Conservation (phyloP, 2,888 invertebrate genomes). For the Girardia tigrina region DNA sequence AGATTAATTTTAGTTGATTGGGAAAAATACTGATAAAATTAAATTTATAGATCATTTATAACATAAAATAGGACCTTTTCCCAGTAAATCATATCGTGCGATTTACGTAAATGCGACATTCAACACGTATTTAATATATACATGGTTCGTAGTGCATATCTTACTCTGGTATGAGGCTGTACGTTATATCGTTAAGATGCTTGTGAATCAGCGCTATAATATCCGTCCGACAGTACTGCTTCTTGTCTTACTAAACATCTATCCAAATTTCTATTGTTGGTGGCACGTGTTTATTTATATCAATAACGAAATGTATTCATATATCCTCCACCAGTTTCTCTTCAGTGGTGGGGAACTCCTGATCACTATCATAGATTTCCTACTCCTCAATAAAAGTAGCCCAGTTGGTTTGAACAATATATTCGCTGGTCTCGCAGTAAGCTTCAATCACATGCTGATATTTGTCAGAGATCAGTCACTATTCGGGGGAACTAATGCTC, state of each 20-base stretch:
- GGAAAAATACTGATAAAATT: background rate
- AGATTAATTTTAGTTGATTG: no score
- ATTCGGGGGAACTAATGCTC: background rate
- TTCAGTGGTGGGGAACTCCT: background rate
- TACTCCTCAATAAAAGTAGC: background rate
- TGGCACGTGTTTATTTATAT: slow-evolving; percentile 13
- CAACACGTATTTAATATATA: background rate
- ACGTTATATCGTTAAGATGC: background rate
- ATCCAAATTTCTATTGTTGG: slow-evolving; percentile 13
- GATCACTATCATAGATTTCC: background rate
- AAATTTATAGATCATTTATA: background rate
- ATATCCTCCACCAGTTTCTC: background rate
- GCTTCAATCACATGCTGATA: background rate
- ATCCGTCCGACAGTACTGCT: background rate
- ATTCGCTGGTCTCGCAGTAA: background rate
- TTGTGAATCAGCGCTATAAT: background rate
- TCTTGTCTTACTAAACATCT: background rate
- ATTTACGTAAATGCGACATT: background rate
- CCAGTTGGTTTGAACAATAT: background rate
- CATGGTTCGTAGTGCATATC: background rate
- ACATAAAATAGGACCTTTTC: background rate
- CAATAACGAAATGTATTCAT: background rate
- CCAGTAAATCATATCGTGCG: background rate
- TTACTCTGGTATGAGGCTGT: background rate
- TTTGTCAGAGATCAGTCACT: background rate